A percentile compares a stretch with the other conserved stretches of the same genome.
phyloP scores from a whole-genome alignment of 2,797 vertebrate species.

The Tapirus indicus region DNA sequence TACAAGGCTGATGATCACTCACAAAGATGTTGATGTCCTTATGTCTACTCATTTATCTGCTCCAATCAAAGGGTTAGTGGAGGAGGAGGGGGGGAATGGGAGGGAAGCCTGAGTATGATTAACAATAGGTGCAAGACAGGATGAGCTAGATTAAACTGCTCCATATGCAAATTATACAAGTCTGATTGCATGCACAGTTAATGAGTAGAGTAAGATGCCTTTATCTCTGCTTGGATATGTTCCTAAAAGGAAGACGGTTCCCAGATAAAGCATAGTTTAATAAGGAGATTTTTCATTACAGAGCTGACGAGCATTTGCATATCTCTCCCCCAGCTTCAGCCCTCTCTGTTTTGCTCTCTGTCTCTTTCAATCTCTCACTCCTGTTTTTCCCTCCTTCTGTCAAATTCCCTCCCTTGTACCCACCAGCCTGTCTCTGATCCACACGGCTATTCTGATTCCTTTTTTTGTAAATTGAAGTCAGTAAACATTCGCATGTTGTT shows the following conservation, averaged over 20 bases:
- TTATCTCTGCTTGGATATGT: conserved; percentile 89
- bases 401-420: neutral
- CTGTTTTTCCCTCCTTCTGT: neutral
- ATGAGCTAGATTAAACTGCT: conserved; percentile 90
- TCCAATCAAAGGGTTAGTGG: conserved; percentile 87
- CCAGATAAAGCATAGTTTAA: conserved; percentile 89
- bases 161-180: conserved; percentile 90
- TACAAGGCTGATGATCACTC: conserved; percentile 85
- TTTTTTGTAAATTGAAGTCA: conserved; percentile 81
- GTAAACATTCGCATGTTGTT: conserved; percentile 83
- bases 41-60: conserved; percentile 88
- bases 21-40: conserved; percentile 87
- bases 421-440: conserved; percentile 65
- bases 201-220: conserved; percentile 89
- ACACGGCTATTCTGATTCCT: conserved; percentile 74
- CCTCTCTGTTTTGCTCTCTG: neutral
- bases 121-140: conserved; percentile 90
- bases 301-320: conserved; percentile 86
- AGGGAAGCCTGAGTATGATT: conserved; percentile 85
- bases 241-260: conserved; percentile 86
- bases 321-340: conserved; percentile 64
- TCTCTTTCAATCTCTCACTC: conserved; percentile 26
- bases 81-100: conserved; percentile 62
- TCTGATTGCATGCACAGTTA: conserved; percentile 89
- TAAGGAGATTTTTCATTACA: conserved; percentile 89